Base-by-base conservation (phyloP, 2,113 vertebrate species). In the Nibea albiflora region DNA sequence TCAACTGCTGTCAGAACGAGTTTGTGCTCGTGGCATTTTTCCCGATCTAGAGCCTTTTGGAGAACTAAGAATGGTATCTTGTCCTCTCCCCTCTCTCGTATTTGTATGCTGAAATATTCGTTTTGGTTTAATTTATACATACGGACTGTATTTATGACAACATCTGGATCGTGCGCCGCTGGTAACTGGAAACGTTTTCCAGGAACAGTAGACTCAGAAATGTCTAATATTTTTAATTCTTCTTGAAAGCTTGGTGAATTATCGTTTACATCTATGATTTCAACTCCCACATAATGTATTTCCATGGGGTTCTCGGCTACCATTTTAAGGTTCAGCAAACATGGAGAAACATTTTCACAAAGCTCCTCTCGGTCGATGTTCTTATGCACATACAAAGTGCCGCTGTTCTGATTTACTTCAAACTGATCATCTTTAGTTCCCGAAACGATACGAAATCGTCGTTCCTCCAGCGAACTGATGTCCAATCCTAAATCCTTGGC, bases 401-500 rank as follows among this genome's bases (percentile, higher is more conserved):
- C 94, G 88, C 90, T 95, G 71, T 89, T 88, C 49, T 61, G 11
- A 61, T 94, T 94, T 49, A 95, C 84, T 63, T 89, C 68, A 72
- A 95, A 94, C 4, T 86, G 86, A 67, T 19, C 24, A 10, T 90
- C 67, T 3, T 90, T 84, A 10, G 72, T 47, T 24, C 90, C 93
- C 2, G 93, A 93, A 6, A 93, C 93, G 15, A 95, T 90, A 20
- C 94, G 93, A 44, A 94, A 90, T 9, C 22, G 81, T 35, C 93
- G 50, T 12, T 91, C 90, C 14, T 20, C 42, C 46, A 95, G 58
- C 4, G 84, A 82, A 57, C 76, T 70, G 31, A 88, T 52, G 0
- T 95, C 94, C 31, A 95, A 15, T 60, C 94, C 93, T 2, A 95
- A 75, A 88, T 95, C 94, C 17, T 92, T 93, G 3, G 92, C 93